Evolutionary conservation across 2,797 vertebrate genomes (phyloP).

Genomic region (Gephyroberyx darwinii): DNA sequence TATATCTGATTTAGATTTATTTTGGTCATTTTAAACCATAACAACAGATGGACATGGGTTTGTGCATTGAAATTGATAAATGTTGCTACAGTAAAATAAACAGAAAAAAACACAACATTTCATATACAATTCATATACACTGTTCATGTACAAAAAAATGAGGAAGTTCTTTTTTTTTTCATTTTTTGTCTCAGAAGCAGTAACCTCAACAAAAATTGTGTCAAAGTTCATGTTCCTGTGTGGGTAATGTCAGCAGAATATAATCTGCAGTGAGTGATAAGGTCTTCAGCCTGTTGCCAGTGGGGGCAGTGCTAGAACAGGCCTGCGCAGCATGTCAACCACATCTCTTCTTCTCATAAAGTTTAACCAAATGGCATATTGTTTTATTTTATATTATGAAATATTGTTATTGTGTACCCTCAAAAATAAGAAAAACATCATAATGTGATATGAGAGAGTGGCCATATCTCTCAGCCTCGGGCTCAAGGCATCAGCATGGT

Average conservation of each 20-base stretch:
- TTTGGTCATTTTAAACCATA: too few relatives aligned
- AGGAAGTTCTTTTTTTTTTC: background rate
- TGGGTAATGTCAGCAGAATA: constrained; percentile 17
- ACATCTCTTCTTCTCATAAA: background rate
- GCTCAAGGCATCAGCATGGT: constrained; percentile 51
- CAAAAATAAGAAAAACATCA: background rate
- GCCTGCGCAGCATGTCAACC: background rate
- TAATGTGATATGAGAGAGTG: too few relatives aligned
- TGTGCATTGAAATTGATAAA: too few relatives aligned
- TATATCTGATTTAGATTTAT: too few relatives aligned
- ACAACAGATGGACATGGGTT: too few relatives aligned
- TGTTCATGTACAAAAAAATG: background rate
- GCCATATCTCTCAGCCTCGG: constrained; percentile 1
- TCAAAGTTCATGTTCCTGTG: constrained; percentile 35
- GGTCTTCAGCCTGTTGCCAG: background rate
- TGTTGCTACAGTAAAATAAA: too few relatives aligned
- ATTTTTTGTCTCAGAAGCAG: background rate
- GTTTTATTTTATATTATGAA: background rate
- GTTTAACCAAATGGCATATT: background rate
- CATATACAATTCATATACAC: too few relatives aligned
- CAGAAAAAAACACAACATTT: too few relatives aligned
- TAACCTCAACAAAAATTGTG: constrained; percentile 10
- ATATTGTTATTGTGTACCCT: background rate
- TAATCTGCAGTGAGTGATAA: constrained; percentile 14
- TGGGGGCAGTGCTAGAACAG: constrained; percentile 7